phyloP scores from a whole-genome alignment of 2,797 vertebrate species.

The Oreonectes daqikongensis region DNA sequence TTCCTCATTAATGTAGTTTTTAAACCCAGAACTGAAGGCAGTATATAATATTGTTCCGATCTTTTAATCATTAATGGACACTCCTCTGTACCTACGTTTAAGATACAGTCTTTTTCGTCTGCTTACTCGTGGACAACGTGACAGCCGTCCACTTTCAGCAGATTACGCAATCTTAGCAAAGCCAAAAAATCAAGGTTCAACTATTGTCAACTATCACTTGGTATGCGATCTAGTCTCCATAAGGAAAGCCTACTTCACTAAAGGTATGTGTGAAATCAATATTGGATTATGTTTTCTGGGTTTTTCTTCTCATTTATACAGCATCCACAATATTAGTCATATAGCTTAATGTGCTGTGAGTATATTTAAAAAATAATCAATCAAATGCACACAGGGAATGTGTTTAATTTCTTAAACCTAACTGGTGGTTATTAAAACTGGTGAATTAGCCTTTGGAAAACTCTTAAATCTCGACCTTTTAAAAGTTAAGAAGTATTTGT shows the following conservation, averaged over 20 bases:
- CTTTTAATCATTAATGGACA: slow-evolving; percentile 74
- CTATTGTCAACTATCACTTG: slow-evolving; percentile 54
- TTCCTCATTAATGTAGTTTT: no score
- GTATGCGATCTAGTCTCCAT: slow-evolving; percentile 45
- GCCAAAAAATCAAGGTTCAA: slow-evolving; percentile 75
- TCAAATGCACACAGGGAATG: not conserved
- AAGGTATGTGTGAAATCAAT: slow-evolving; percentile 68
- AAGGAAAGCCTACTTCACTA: slow-evolving; percentile 45
- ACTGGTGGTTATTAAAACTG: no score
- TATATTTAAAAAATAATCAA: not conserved
- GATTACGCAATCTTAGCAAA: slow-evolving; percentile 54
- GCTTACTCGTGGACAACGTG: slow-evolving; percentile 63
- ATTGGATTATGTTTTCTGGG: slow-evolving; percentile 30
- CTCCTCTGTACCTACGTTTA: not conserved
- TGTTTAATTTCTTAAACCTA: not conserved
- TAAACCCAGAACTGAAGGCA: slow-evolving; percentile 7
- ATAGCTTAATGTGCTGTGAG: not conserved
- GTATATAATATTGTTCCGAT: slow-evolving; percentile 3
- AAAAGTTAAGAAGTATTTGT: not conserved
- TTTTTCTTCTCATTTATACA: not conserved
- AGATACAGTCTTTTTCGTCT: slow-evolving; percentile 25
- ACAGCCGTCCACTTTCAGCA: slow-evolving; percentile 55
- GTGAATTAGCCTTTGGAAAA: no score
- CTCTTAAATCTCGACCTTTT: no score
- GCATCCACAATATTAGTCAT: not conserved